Conservation (phyloP, 2,113 vertebrate genomes). For the Callithrix jacchus region DNA sequence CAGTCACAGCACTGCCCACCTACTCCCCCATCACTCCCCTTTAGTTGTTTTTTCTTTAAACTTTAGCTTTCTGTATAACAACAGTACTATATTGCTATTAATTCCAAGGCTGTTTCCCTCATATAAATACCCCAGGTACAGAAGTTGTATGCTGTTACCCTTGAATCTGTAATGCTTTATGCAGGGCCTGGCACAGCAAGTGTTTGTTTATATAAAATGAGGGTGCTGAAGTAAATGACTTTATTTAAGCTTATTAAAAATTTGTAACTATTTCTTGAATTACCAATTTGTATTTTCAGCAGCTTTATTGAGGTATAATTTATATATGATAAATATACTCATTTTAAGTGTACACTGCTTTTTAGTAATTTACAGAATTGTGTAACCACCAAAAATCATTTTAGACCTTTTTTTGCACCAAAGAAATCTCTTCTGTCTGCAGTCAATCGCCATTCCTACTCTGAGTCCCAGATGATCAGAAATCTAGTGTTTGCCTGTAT, state of each 20-base stretch:
- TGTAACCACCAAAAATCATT: conserved; percentile 18
- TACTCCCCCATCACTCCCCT: not conserved
- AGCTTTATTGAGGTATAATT: not conserved
- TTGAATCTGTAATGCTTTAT: not conserved
- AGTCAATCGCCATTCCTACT: not conserved
- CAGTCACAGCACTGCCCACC: not conserved
- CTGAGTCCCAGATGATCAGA: not conserved
- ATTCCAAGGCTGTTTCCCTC: not conserved
- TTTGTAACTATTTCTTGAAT: not conserved
- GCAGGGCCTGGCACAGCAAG: not conserved
- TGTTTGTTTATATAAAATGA: conserved; percentile 24
- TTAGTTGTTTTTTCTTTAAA: conserved; percentile 24
- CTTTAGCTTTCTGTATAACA: not conserved
- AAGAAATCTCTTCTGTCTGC: not conserved
- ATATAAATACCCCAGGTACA: not conserved
- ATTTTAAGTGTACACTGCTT: not conserved
- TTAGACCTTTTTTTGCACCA: not conserved
- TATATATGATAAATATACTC: not conserved
- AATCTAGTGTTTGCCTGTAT: not conserved
- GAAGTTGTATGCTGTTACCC: not conserved
- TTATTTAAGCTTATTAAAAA: not conserved
- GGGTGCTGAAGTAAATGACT: not conserved
- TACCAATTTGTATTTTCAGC: not conserved
- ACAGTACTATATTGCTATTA: conserved; percentile 5
- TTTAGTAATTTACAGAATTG: conserved; percentile 9